Evolutionary conservation across 2,797 vertebrate species (phyloP).

Genomic region (Streptopelia turtur): DNA sequence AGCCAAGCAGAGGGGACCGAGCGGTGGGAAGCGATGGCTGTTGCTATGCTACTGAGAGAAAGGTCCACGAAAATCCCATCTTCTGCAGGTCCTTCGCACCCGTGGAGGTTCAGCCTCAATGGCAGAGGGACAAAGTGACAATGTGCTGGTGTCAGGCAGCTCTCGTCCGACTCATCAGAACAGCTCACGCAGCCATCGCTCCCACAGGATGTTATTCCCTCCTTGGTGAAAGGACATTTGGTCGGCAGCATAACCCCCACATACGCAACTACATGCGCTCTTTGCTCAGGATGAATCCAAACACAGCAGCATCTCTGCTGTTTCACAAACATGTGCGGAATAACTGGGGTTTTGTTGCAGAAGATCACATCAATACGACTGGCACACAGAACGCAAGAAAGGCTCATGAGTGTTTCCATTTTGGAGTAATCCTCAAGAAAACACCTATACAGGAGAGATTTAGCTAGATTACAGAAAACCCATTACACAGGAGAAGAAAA

Average conservation of each 20-base stretch:
- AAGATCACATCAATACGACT: not conserved
- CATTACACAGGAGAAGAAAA: not conserved
- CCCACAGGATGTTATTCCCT: not conserved
- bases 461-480: not conserved
- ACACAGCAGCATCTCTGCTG: not conserved
- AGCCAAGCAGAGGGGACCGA: not conserved
- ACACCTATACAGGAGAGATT: not conserved
- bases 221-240: not conserved
- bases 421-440: not conserved
- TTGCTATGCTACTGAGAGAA: constrained; percentile 42
- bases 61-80: not conserved
- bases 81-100: not conserved
- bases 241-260: not conserved
- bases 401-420: not conserved
- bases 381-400: not conserved
- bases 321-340: not conserved
- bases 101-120: not conserved
- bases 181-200: not conserved
- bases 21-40: not conserved
- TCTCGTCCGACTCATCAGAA: fast-evolving
- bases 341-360: not conserved
- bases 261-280: not conserved
- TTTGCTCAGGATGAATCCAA: not conserved
- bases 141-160: fast-evolving
- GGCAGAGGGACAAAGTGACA: not conserved